phyloP scores from a whole-genome alignment of 2,888 invertebrate genomes.

The Leptura quadrifasciata region DNA sequence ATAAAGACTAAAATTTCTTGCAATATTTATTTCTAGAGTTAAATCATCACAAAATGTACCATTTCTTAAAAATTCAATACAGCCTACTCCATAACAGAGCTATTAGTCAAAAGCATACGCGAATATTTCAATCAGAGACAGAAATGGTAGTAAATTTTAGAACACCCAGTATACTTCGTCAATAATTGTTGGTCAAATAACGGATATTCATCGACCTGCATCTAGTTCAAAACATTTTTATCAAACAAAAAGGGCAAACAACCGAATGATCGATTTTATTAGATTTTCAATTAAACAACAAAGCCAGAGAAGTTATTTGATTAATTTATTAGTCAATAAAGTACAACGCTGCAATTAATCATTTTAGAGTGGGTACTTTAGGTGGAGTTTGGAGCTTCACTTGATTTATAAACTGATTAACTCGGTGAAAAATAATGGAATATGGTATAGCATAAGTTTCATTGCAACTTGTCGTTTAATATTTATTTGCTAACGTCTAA shows the following conservation, averaged over 20 bases:
- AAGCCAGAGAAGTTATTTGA: slow-evolving; percentile 46
- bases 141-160: too few relatives aligned
- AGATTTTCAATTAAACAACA: slow-evolving; percentile 43
- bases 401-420: slow-evolving; percentile 52
- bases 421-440: slow-evolving; percentile 40
- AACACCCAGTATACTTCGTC: too few relatives aligned
- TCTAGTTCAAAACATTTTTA: neutral
- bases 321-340: slow-evolving; percentile 54
- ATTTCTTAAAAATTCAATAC: too few relatives aligned
- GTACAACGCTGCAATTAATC: slow-evolving; percentile 52
- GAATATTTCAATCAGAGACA: too few relatives aligned
- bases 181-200: too few relatives aligned
- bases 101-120: too few relatives aligned
- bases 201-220: too few relatives aligned
- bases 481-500: slow-evolving; percentile 25
- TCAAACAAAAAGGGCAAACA: slow-evolving; percentile 11
- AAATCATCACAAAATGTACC: too few relatives aligned
- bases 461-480: slow-evolving; percentile 37
- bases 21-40: too few relatives aligned
- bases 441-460: slow-evolving; percentile 35
- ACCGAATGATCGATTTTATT: slow-evolving; percentile 39
- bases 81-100: too few relatives aligned
- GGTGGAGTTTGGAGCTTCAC: slow-evolving; percentile 47
- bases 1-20: too few relatives aligned
- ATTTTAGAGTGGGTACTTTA: slow-evolving; percentile 49